Conservation (phyloP, 2,797 vertebrate genomes). For the Rhabdophis nuchalis region DNA sequence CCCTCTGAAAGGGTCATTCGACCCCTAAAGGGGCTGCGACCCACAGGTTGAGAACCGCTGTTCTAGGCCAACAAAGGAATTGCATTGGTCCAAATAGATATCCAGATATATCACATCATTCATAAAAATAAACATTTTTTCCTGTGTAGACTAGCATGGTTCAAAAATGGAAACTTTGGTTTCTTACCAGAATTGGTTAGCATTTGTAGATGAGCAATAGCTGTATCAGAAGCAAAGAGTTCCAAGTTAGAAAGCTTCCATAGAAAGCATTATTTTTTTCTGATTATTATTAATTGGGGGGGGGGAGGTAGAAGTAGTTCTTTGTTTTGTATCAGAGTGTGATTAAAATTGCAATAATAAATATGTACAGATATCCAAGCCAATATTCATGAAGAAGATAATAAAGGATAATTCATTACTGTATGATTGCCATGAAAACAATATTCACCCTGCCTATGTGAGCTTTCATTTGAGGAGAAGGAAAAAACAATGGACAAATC, state of each 20-base stretch:
- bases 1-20: too few relatives aligned
- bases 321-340: neutral
- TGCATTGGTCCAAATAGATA: neutral
- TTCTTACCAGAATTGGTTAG: neutral
- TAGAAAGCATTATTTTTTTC: neutral
- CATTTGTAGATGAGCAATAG: neutral
- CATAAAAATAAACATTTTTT: neutral
- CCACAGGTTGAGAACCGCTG: too few relatives aligned
- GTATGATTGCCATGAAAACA: neutral
- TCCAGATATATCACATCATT: neutral
- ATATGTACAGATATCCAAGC: neutral
- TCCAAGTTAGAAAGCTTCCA: neutral
- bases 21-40: too few relatives aligned
- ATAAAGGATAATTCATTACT: neutral
- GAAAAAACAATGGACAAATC: neutral
- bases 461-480: neutral
- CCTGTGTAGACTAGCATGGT: neutral
- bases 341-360: neutral
- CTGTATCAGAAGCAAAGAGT: neutral
- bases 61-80: neutral
- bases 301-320: neutral
- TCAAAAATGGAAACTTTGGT: neutral
- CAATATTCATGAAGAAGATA: neutral
- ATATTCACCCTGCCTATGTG: neutral
- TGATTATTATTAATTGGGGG: neutral